phyloP scores from a whole-genome alignment of 2,113 vertebrate species.

The Phaethornis superciliosus region DNA sequence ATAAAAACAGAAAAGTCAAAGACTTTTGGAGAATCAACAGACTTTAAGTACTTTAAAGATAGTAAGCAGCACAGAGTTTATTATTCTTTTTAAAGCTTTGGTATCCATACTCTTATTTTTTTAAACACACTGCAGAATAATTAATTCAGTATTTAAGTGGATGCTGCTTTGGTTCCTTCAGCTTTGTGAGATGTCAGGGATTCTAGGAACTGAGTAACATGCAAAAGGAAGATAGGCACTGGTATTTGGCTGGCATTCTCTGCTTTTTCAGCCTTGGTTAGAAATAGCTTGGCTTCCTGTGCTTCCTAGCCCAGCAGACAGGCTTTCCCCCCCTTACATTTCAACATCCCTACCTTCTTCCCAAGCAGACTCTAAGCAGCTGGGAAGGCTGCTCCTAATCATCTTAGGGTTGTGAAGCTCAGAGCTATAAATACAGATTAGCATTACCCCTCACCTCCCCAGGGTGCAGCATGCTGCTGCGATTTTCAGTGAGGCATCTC shows the following conservation, averaged over 20 bases:
- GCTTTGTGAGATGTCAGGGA: not conserved
- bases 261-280: not conserved
- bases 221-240: not conserved
- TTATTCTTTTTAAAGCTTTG: not conserved
- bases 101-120: not conserved
- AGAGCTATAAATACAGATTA: conserved; percentile 28
- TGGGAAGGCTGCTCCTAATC: conserved; percentile 22
- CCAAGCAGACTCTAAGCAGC: conserved; percentile 19
- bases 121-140: not conserved
- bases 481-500: not conserved
- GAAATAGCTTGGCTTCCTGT: not conserved
- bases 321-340: not conserved
- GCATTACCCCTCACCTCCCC: not conserved
- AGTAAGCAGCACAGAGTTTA: not conserved
- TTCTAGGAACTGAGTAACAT: not conserved
- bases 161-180: not conserved
- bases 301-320: not conserved
- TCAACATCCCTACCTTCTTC: not conserved
- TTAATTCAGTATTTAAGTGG: not conserved
- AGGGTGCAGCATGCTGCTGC: rapidly evolving
- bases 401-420: conserved; percentile 32
- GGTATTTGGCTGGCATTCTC: no score
- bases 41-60: not conserved
- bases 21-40: not conserved
- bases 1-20: not conserved